Evolutionary conservation across 2,888 invertebrate genomes (phyloP).

Genomic region (Auanema sp.): DNA sequence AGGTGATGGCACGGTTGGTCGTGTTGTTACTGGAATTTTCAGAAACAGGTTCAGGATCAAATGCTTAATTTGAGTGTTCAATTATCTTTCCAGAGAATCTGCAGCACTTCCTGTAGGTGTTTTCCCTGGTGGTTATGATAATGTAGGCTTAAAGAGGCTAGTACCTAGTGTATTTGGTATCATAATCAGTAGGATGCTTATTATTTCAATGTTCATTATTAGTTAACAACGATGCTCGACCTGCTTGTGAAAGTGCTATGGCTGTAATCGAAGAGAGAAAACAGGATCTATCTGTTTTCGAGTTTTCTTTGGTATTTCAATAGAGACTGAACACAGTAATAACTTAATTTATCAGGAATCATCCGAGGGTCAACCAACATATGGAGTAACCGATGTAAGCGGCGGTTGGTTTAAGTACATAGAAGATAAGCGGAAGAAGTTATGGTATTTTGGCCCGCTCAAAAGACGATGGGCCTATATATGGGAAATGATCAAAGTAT

Average conservation of each 20-base stretch:
- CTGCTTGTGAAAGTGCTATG: constrained; percentile 59
- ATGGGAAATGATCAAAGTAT: constrained; percentile 60
- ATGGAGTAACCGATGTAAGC: constrained; percentile 44
- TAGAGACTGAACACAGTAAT: neutral
- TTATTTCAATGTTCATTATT: constrained; percentile 2
- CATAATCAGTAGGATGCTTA: too few species aligned
- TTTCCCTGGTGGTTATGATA: constrained; percentile 58
- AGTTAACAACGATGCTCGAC: constrained; percentile 40
- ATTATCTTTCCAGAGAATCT: constrained; percentile 23
- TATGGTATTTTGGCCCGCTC: constrained; percentile 56
- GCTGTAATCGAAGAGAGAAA: constrained; percentile 54
- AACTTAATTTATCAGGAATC: constrained; percentile 11
- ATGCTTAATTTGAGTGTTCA: neutral
- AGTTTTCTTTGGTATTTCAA: constrained; percentile 14
- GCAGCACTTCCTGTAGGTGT: constrained; percentile 51
- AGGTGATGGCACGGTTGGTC: constrained; percentile 60
- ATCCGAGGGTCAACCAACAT: constrained; percentile 18
- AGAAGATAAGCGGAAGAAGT: constrained; percentile 54
- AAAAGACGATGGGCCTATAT: constrained; percentile 53
- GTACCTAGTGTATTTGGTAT: constrained; percentile 40
- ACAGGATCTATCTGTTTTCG: constrained; percentile 21
- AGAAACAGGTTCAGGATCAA: constrained; percentile 26
- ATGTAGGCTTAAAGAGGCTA: constrained; percentile 37
- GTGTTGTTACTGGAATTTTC: constrained; percentile 52
- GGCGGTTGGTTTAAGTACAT: constrained; percentile 59